Base-by-base conservation (phyloP, 2,888 invertebrate species). In the Pilophorus perplexus region DNA sequence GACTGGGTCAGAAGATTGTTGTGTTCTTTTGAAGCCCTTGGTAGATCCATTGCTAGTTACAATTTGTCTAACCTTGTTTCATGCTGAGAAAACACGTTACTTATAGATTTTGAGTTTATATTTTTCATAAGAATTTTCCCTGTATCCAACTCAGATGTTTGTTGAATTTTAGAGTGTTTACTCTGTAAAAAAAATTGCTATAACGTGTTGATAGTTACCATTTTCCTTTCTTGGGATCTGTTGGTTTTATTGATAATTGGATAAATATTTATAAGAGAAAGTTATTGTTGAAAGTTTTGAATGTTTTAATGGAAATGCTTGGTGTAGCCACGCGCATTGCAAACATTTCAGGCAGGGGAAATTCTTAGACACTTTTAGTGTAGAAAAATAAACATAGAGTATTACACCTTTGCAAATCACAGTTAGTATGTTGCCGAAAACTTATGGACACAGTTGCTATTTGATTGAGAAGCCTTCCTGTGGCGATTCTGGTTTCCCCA, bases 321-420 rank as follows among this genome's bases (percentile, higher is more conserved):
- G 62, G 46, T 46, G 33, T 23, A 59, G 40, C 25, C 16, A 28
- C 18, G 46, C 22, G 62, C 23, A 33, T 38, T 33, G 33, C 33
- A 8, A 33, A 27, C 33, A 42, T 48, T 62, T 18, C 48, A 62
- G 48, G 62, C 62, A 62, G 62, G 48, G 62, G 48, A 48, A 62
- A 62, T 62, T 48, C 62, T 62, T 62, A 62, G 62, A 48, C 48
- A 33, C n/a, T n/a, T n/a, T n/a, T n/a, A n/a, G n/a, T n/a, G n/a
- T n/a, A n/a, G n/a, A 33, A 33, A 8, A 33, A 12, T 12, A 12
- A 8, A 33, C 33, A 8, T 59, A 59, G 42, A 25, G n/a, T 59
- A 59, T 42, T 59, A 42, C 59, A 42, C 42, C 25, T 59, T 59
- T 38, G n/a, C n/a, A 23, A 52, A 14, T 59, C 25, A 59, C 59